Evolutionary conservation across 2,113 vertebrate genomes (phyloP).

Genomic region (Heterotilapia buettikoferi): DNA sequence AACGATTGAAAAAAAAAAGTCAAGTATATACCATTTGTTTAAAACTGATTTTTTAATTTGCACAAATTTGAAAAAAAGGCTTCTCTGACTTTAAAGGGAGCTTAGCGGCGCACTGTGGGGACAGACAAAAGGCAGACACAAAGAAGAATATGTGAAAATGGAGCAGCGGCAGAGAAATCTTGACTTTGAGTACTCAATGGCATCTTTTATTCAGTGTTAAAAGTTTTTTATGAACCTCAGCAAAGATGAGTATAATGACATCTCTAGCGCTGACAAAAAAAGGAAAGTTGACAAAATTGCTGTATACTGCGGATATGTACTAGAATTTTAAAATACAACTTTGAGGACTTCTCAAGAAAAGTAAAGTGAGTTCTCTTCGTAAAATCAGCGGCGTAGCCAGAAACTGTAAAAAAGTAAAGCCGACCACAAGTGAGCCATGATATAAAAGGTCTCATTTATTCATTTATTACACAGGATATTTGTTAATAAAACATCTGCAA

Average conservation of each 20-base stretch:
- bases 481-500: conserved; percentile 74
- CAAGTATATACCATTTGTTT: background rate
- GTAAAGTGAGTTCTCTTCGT: background rate
- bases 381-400: background rate
- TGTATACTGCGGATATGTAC: background rate
- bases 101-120: background rate
- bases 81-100: background rate
- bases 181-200: background rate
- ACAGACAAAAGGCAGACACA: background rate
- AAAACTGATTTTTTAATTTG: background rate
- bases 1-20: background rate
- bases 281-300: background rate
- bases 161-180: background rate
- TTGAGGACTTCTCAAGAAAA: background rate
- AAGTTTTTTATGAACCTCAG: background rate
- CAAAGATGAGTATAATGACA: background rate
- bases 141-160: background rate
- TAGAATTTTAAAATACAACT: background rate
- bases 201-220: background rate
- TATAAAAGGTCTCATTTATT: conserved; percentile 70
- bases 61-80: background rate
- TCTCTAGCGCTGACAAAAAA: background rate
- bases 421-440: conserved; percentile 7
- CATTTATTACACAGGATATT: conserved; percentile 61
- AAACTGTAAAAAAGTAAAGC: background rate